phyloP scores from a whole-genome alignment of 2,888 invertebrate species.

The Drosophila fungiperda region DNA sequence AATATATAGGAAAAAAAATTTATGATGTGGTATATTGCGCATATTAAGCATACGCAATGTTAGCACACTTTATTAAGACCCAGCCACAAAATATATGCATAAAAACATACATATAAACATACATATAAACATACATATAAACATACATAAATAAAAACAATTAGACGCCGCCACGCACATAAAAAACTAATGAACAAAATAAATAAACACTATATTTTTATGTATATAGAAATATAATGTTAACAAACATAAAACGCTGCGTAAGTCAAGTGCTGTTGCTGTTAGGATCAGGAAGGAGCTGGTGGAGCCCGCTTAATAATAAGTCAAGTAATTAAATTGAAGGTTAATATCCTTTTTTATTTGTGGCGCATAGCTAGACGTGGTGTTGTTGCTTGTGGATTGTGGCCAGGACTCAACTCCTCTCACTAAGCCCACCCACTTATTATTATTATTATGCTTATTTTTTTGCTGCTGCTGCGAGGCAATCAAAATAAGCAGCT shows the following conservation, averaged over 20 bases:
- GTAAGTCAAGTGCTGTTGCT: slow-evolving; percentile 1
- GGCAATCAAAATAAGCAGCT: slow-evolving; percentile 71
- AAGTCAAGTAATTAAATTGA: slow-evolving; percentile 66
- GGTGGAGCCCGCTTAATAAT: slow-evolving; percentile 12
- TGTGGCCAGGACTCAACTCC: not conserved
- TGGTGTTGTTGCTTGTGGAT: not conserved
- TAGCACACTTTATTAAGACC: slow-evolving; percentile 45
- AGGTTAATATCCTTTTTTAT: slow-evolving; percentile 57
- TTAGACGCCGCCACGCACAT: slow-evolving; percentile 53
- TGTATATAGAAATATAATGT: not conserved
- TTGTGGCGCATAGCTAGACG: not conserved
- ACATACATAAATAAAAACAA: slow-evolving; percentile 20
- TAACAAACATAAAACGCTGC: slow-evolving; percentile 12
- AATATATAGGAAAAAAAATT: slow-evolving; percentile 29
- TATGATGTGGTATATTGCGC: slow-evolving; percentile 44
- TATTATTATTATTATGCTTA: not conserved
- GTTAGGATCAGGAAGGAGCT: not conserved
- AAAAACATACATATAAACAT: slow-evolving; percentile 8
- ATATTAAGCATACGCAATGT: slow-evolving; percentile 59
- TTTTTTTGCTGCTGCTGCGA: slow-evolving; percentile 28
- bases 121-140: slow-evolving; percentile 1
- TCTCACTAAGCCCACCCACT: slow-evolving; percentile 14
- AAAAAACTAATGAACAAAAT: slow-evolving; percentile 40
- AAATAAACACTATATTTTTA: slow-evolving; percentile 1
- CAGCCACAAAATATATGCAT: slow-evolving; percentile 12